Evolutionary conservation across 2,113 vertebrate species (phyloP), one percentile per base, ranked within the genome.

Genomic region (Vulpes vulpes): DNA sequence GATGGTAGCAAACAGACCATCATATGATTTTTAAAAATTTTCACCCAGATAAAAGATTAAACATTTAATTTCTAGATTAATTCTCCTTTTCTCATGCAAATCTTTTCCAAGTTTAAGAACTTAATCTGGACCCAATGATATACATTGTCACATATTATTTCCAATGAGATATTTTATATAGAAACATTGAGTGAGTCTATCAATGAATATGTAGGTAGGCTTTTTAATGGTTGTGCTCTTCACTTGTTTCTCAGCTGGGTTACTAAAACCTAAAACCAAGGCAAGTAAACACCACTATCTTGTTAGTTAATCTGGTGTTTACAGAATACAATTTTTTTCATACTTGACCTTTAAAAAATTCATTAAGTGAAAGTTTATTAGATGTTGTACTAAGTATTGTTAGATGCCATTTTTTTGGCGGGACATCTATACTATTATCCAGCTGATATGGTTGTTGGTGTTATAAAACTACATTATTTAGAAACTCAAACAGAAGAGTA

Each of bases 401-500:
- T 86, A 49, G 35, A 10, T 19, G 49, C 30, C 8, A 1, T 32
- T 97, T 51, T 14, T 76, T 17, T 65, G 22, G 3, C 32, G 86
- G 55, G 49, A 55, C 1, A 19, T 59, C 5, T 35, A 25, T 49
- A 32, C 32, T 82, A 2, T 71, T 86, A 55, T 91, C 49, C 32
- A 94, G 25, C n/a, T 49, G 30, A 43, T 59, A 17, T 35, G 32
- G 43, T 84, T 96, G 73, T 69, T 51, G 14, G 11, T 10, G 7
- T 30, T 97, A 92, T 71, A 78, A 95, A 81, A 76, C 84, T 25
- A 73, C 14, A 57, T 80, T 76, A 89, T 49, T 78, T 82, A 86
- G 12, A 87, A 94, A 85, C 64, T 51, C 16, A 94, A 79, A 62
- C 32, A 51, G 23, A 85, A 86, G 30, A 87, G 27, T 89, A 78